Evolutionary conservation across 2,797 vertebrate species (phyloP).

Genomic region (Ispidina picta): DNA sequence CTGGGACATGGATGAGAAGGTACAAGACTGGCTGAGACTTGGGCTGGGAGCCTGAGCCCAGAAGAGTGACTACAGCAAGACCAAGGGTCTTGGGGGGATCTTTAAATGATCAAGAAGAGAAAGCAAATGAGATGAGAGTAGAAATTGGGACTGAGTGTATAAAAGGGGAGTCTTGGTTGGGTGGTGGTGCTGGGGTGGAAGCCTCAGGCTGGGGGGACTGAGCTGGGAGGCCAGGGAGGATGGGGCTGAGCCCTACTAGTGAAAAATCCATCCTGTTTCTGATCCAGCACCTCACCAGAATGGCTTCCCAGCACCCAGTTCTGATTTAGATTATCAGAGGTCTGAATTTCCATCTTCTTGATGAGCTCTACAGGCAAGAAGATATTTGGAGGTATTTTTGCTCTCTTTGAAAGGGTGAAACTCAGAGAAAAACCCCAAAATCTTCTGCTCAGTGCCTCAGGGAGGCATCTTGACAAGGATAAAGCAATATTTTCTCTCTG

Average conservation of each 20-base stretch:
- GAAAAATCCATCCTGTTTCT: neutral
- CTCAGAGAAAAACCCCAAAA: neutral
- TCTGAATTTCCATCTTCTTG: neutral
- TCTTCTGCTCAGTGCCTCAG: neutral
- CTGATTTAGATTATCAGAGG: neutral
- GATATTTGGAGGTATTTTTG: neutral
- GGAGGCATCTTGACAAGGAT: neutral
- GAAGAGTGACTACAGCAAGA: neutral
- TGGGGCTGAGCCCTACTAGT: neutral
- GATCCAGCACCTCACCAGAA: neutral
- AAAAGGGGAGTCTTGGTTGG: neutral
- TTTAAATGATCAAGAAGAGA: neutral
- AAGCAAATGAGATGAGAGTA: neutral
- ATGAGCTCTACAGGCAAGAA: neutral
- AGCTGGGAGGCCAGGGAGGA: neutral
- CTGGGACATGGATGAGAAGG: neutral
- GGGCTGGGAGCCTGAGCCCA: neutral
- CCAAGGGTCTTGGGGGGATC: neutral
- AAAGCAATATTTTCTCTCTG: neutral
- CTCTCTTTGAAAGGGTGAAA: neutral
- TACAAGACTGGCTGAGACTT: neutral
- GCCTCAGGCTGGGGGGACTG: fast-evolving
- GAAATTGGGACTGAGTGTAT: neutral
- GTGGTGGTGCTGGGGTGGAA: neutral
- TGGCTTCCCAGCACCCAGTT: neutral